Percentiles rank a stretch among this genome's conserved stretches.
Conservation (phyloP, 2,797 vertebrate species). For the Miichthys miiuy region DNA sequence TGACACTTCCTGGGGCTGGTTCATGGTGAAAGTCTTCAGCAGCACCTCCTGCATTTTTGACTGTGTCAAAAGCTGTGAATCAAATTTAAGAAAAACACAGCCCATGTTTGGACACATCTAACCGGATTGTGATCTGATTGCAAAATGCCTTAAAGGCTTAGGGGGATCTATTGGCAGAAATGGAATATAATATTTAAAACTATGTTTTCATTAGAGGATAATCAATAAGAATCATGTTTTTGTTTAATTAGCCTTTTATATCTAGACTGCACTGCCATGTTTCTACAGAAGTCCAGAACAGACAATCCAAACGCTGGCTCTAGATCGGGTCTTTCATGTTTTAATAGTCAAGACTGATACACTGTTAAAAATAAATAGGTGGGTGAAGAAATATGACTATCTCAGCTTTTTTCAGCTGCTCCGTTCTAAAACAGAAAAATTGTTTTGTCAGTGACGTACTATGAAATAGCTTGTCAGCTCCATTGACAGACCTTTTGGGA, state of each 20-base stretch:
- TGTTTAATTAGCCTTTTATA: no score
- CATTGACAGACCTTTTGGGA: background rate
- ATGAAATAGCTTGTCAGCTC: constrained; percentile 1
- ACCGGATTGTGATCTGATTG: background rate
- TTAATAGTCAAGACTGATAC: background rate
- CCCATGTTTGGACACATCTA: background rate
- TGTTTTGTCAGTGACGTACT: background rate
- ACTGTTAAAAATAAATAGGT: constrained; percentile 8
- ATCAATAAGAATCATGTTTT: no score
- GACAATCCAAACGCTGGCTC: no score
- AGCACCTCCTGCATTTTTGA: background rate
- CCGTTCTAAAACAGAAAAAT: background rate
- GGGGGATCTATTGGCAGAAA: no score
- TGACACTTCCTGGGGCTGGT: background rate
- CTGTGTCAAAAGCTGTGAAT: background rate
- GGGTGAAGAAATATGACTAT: background rate
- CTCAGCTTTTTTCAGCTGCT: background rate
- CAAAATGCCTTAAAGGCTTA: background rate
- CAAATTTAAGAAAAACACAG: background rate
- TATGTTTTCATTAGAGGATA: no score
- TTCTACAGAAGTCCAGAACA: no score
- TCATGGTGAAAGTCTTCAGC: background rate
- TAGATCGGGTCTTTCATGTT: no score
- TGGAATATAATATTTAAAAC: no score
- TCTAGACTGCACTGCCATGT: no score